Percentiles rank a stretch among this genome's conserved stretches.
Evolutionary conservation across 1,140 invertebrate genomes (phyloP).

Genomic region (Heliconius himera): DNA sequence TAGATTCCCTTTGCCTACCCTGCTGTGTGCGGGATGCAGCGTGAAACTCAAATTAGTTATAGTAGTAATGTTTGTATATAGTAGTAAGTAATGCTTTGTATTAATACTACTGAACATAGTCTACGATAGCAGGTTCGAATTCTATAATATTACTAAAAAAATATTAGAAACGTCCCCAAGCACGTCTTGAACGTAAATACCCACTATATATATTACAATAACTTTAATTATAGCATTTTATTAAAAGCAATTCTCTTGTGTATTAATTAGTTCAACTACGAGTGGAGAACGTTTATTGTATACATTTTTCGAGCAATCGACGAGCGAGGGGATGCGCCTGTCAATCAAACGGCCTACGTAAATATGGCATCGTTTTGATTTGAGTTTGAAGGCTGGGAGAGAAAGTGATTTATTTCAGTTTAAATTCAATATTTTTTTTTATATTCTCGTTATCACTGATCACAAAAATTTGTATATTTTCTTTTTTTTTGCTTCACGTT

Average conservation of each 20-base stretch:
- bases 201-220: background rate
- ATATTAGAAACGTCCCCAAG: no score
- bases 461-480: no score
- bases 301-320: constrained; percentile 24
- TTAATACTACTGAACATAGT: no score
- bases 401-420: constrained; percentile 13
- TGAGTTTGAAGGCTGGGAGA: background rate
- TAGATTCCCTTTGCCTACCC: no score
- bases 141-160: no score
- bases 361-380: constrained; percentile 21
- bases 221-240: background rate
- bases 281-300: background rate
- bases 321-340: constrained; percentile 1
- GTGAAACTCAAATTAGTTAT: background rate
- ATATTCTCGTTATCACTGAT: no score
- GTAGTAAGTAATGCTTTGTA: no score
- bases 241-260: constrained; percentile 3
- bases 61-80: no score
- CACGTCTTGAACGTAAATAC: no score
- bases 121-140: no score
- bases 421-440: constrained; percentile 1
- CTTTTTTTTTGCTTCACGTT: no score
- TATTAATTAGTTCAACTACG: constrained; percentile 15
- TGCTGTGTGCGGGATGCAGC: no score
- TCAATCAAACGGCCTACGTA: background rate